phyloP scores from a whole-genome alignment of 2,888 invertebrate species.

The Sarcophaga subvicina region DNA sequence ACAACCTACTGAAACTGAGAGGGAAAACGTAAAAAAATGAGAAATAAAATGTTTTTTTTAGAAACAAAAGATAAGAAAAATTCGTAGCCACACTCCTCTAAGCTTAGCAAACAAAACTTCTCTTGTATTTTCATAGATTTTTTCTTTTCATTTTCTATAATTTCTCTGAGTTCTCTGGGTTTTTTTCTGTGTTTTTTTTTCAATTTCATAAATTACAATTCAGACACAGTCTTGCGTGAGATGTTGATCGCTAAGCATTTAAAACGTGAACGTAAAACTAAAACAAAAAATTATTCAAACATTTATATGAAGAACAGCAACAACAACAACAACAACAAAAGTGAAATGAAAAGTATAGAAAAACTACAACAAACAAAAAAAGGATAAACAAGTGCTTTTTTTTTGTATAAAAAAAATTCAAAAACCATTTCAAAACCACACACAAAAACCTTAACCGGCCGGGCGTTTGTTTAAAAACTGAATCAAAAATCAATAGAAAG shows the following conservation, averaged over 20 bases:
- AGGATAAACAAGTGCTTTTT: not conserved
- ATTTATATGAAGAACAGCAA: not conserved
- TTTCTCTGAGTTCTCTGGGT: no score
- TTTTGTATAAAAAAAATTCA: not conserved
- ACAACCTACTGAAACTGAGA: not conserved
- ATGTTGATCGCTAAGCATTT: conserved; percentile 46
- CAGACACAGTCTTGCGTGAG: conserved; percentile 48
- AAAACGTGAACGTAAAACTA: conserved; percentile 18
- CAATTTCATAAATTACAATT: conserved; percentile 5
- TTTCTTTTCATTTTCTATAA: no score
- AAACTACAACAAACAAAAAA: not conserved
- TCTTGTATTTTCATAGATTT: no score
- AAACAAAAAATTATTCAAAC: conserved; percentile 10
- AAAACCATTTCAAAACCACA: not conserved
- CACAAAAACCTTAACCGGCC: not conserved
- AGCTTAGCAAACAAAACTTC: not conserved
- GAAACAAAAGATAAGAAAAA: not conserved
- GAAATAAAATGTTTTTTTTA: no score
- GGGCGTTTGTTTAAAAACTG: no score
- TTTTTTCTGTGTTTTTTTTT: not conserved
- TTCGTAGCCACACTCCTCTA: not conserved
- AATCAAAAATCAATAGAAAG: no score
- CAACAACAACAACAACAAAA: conserved; percentile 6
- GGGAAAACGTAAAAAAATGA: not conserved
- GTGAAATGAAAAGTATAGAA: not conserved